Base-by-base conservation (phyloP, 2,113 vertebrate genomes). In the Caracal caracal region DNA sequence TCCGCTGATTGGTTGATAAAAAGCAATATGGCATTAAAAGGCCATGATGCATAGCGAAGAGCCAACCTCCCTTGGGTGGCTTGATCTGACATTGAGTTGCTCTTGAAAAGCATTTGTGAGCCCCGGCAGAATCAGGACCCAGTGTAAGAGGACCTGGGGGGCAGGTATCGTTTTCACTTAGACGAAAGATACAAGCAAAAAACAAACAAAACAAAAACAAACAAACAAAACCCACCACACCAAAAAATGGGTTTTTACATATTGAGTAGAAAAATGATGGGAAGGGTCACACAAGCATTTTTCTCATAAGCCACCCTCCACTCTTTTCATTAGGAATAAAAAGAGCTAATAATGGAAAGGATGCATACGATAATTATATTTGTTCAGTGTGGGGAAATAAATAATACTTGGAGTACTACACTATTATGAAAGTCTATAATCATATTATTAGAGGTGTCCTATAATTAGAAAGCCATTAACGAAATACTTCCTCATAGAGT, bases 1-100 rank as follows among this genome's bases (percentile, higher is more conserved):
- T 80, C 33, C 8, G 24, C 95, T 5, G 47, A 87, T 9, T 61
- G 96, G 96, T 68, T 97, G 82, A 95, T 97, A 96, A 95, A 98
- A 97, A 73, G 78, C 56, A 96, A 10, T 13, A 53, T 13, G 70
- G 49, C n/a, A 43, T 33, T 75, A 33, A 91, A 47, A 94, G 63
- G 47, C 81, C 35, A 17, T 0, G 1, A 20, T 3, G 35, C 30
- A 59, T 1, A 24, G 26, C 6, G 13, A 49, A 56, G 82, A 43
- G 5, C 47, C 59, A 35, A 2, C 24, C 20, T 88, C 86, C 59
- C 59, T n/a, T 2, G 68, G 79, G 71, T 71, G 47, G 61, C 66
- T 43, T 26, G 15, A 53, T 22, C 43, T 1, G 6, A 63, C 66
- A 33, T 0, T 22, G 80, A 88, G 24, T 10, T 53, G 81, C 30